phyloP scores from a whole-genome alignment of 2,888 invertebrate species.

The Apodemia zela region DNA sequence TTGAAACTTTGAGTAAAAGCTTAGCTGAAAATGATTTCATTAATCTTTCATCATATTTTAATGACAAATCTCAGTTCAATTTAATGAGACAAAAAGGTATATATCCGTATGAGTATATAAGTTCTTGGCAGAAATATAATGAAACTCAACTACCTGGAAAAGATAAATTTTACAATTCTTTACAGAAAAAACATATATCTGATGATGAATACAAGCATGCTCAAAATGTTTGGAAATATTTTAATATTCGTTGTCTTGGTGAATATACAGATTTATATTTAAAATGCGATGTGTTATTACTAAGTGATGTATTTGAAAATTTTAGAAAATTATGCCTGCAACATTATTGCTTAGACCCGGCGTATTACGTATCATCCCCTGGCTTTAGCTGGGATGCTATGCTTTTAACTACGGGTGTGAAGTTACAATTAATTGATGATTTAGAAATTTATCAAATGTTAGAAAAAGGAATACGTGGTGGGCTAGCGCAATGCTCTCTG shows the following conservation, averaged over 20 bases:
- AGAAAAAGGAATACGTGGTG: no score
- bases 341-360: no score
- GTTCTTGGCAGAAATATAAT: slow-evolving; percentile 22
- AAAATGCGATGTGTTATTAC: slow-evolving; percentile 33
- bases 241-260: neutral
- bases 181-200: slow-evolving; percentile 15
- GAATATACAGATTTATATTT: slow-evolving; percentile 32
- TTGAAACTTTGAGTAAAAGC: no score
- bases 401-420: no score
- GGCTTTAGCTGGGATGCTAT: no score
- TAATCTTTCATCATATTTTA: slow-evolving; percentile 19
- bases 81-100: slow-evolving; percentile 27
- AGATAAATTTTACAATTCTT: slow-evolving; percentile 20
- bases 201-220: neutral
- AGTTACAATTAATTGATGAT: no score
- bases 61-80: neutral
- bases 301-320: slow-evolving; percentile 16
- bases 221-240: neutral
- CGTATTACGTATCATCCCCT: no score
- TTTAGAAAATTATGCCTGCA: no score
- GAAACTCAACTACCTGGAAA: slow-evolving; percentile 25
- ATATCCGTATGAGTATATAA: slow-evolving; percentile 33
- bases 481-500: no score
- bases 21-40: slow-evolving; percentile 21
- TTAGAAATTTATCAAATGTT: no score